A percentile compares a stretch with the other conserved stretches of the same genome.
Conservation (phyloP, 1,140 invertebrate species). For the Drosophila nigrodunni region DNA sequence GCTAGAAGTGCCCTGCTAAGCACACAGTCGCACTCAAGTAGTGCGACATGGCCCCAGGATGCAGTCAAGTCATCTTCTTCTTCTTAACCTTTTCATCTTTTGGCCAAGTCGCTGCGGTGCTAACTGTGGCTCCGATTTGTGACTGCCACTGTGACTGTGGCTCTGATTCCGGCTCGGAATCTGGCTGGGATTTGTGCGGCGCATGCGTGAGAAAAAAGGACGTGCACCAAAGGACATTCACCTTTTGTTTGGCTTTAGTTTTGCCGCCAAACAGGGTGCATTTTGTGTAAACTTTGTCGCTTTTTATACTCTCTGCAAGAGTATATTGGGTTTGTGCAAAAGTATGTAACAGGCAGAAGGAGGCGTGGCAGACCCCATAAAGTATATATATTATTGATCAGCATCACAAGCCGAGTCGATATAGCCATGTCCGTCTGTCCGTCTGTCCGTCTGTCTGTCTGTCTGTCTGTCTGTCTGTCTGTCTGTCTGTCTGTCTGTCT, state of each 20-base stretch:
- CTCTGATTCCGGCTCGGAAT: background rate
- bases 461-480: too few relatives aligned
- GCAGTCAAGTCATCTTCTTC: background rate
- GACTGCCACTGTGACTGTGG: background rate
- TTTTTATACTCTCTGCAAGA: too few relatives aligned
- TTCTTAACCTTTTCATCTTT: background rate
- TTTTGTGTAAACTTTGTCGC: slow-evolving; percentile 54
- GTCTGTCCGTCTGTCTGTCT: too few relatives aligned
- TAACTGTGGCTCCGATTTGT: background rate
- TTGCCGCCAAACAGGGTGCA: slow-evolving; percentile 77
- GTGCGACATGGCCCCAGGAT: slow-evolving; percentile 33
- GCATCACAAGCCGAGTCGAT: too few relatives aligned
- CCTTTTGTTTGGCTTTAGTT: slow-evolving; percentile 56
- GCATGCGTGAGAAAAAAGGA: slow-evolving; percentile 53
- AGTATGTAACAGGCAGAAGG: too few relatives aligned
- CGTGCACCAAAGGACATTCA: slow-evolving; percentile 65
- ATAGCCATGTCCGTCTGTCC: too few relatives aligned
- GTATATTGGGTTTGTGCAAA: too few relatives aligned
- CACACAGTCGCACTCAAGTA: slow-evolving; percentile 20
- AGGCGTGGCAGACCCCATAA: too few relatives aligned
- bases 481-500: too few relatives aligned
- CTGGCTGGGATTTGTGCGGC: slow-evolving; percentile 36
- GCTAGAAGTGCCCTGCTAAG: slow-evolving; percentile 10
- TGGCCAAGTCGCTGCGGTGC: background rate
- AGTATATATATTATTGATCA: too few relatives aligned